A percentile compares a stretch with the other conserved stretches of the same genome.
These are phyloP conservation scores for Hippocampus zosterae DNA, from an alignment of 2,113 vertebrate species.

Conservation along the genomic window DNA sequence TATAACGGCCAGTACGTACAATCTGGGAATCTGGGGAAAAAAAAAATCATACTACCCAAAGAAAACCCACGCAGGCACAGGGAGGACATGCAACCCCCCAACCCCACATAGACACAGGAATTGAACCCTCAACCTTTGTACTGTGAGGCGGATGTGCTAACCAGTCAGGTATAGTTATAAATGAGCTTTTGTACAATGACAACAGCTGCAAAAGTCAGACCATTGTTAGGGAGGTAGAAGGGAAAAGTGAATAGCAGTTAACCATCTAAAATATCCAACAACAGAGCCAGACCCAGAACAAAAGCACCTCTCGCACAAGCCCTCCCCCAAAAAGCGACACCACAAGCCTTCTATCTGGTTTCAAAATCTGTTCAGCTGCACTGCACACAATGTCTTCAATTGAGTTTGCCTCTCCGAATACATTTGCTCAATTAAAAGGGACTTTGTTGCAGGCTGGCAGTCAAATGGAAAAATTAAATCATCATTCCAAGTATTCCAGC, in stretches of 20 bases:
- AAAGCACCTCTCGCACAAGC: background rate
- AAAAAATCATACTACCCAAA: no score
- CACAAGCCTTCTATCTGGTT: conserved; percentile 8
- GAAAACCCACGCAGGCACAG: no score
- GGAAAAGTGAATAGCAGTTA: background rate
- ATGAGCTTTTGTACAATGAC: background rate
- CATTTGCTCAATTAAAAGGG: conserved; percentile 9
- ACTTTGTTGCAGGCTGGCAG: conserved; percentile 6
- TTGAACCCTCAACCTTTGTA: no score
- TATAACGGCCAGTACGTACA: no score
- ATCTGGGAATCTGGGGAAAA: no score
- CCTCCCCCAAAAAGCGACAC: background rate
- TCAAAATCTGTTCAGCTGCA: conserved; percentile 1
- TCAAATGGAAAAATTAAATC: conserved; percentile 9
- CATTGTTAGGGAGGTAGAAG: background rate
- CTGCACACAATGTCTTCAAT: background rate
- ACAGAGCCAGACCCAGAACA: background rate
- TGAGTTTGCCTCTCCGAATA: conserved; percentile 6
- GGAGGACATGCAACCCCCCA: no score
- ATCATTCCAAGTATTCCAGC: background rate
- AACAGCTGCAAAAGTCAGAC: background rate
- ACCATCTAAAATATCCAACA: background rate
- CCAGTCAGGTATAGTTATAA: background rate
- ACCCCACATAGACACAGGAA: no score
- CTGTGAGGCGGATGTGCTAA: no score